Evolutionary conservation across 2,797 vertebrate genomes (phyloP).

Genomic region (Hylomyscus alleni): DNA sequence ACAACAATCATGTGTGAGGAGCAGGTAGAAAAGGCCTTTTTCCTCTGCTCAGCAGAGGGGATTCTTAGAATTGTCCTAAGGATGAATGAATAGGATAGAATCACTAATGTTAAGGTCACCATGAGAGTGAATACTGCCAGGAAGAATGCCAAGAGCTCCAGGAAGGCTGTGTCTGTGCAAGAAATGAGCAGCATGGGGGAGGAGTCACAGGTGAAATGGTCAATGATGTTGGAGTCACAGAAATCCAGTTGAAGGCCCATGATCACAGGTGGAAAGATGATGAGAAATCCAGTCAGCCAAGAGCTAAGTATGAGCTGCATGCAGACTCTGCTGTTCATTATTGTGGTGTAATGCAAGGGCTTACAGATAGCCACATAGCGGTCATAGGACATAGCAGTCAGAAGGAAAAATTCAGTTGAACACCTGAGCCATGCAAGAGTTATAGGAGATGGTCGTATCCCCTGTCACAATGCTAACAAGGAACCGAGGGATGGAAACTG

Average conservation of each 20-base stretch:
- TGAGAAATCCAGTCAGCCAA: constrained; percentile 76
- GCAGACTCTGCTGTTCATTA: constrained; percentile 71
- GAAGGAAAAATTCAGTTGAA: constrained; percentile 78
- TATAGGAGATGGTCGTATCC: constrained; percentile 63
- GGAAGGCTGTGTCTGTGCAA: constrained; percentile 70
- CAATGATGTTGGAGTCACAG: constrained; percentile 74
- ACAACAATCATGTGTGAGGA: constrained; percentile 78
- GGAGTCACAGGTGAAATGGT: constrained; percentile 77
- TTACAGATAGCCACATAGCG: constrained; percentile 66
- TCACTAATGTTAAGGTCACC: constrained; percentile 65
- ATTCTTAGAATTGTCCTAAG: constrained; percentile 72
- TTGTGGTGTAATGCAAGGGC: constrained; percentile 61
- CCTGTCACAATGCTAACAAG: constrained; percentile 61
- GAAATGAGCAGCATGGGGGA: constrained; percentile 67
- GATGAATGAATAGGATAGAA: constrained; percentile 74
- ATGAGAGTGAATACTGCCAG: constrained; percentile 68
- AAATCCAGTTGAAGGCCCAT: constrained; percentile 65
- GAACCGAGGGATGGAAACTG: constrained; percentile 70
- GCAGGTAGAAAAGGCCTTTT: constrained; percentile 72
- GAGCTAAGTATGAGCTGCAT: constrained; percentile 53
- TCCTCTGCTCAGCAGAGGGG: constrained; percentile 59
- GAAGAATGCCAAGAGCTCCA: constrained; percentile 65
- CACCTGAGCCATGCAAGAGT: constrained; percentile 50
- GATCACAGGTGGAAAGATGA: constrained; percentile 74
- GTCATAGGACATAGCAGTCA: constrained; percentile 72